Evolutionary conservation across 2,797 vertebrate genomes (phyloP), one percentile per base, ranked within the genome.

Genomic region (Bovichtus variegatus): DNA sequence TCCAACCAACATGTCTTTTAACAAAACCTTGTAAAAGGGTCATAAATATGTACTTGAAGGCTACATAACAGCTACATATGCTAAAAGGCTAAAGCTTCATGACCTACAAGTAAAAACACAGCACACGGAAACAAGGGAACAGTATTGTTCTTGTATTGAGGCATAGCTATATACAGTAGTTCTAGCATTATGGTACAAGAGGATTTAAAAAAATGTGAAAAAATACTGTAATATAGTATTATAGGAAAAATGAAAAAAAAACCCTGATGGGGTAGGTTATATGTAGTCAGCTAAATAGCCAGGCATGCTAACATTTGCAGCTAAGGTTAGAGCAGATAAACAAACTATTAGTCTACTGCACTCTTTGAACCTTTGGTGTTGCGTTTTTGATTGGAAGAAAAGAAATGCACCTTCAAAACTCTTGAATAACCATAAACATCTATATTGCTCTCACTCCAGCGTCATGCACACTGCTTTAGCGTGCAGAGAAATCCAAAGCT

Each of bases 401-500:
- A 31, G 6, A 1, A n/a, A n/a, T n/a, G 13, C 27, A 3, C 3
- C 13, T 54, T 50, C 27, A 18, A 43, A 57, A 40, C 34, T 61
- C 46, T n/a, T 46, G 18, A 71, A 31, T 41, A 47, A 3, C 3
- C 23, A 61, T 44, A 27, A 34, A 34, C 31, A 21, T 49, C 12
- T 50, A 19, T 25, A n/a, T 75, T 34, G 6, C 9, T 75, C 11
- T 69, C 8, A 23, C 9, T 27, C 2, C 25, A 59, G 44, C 51
- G 63, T 41, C 34, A 31, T 23, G 8, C 66, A n/a, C n/a, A 50
- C 47, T 46, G 18, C n/a, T 78, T 67, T 23, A 57, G 34, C 43
- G 46, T 36, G n/a, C 51, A 6, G 12, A 50, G n/a, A 36, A 50
- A 70, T 25, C 38, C n/a, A 66, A 74, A 80, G 64, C 71, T 79